These are phyloP conservation scores for Syritta pipiens DNA, from an alignment of 2,888 invertebrate genomes.

Conservation along the genomic window DNA sequence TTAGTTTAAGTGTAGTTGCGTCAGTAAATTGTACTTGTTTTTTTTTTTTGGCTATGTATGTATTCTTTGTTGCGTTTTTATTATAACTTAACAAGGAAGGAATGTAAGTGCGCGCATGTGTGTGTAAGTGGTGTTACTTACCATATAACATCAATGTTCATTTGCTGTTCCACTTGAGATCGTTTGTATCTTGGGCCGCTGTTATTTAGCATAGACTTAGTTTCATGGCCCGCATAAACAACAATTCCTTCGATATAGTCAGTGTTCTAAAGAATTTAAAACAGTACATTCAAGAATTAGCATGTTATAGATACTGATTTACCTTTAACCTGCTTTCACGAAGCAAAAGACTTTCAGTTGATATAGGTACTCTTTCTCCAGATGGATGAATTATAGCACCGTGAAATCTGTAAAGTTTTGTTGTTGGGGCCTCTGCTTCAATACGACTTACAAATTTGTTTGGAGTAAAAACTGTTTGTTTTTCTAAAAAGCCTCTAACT, in stretches of 20 bases:
- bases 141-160: slow-evolving; percentile 98
- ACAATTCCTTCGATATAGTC: slow-evolving; percentile 98
- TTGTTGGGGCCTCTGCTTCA: slow-evolving; percentile 96
- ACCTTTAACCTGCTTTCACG: slow-evolving; percentile 92
- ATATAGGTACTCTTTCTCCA: slow-evolving; percentile 88
- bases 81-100: too few species aligned
- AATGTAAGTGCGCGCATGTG: too few species aligned
- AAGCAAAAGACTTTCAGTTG: slow-evolving; percentile 93
- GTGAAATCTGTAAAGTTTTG: slow-evolving; percentile 96
- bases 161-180: slow-evolving; percentile 93
- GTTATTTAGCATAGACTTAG: slow-evolving; percentile 98
- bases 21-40: not conserved
- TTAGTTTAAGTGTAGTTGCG: too few species aligned
- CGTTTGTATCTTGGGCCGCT: slow-evolving; percentile 96
- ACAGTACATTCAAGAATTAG: not conserved
- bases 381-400: slow-evolving; percentile 91
- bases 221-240: slow-evolving; percentile 98
- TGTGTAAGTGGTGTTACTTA: slow-evolving; percentile 86
- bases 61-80: too few species aligned
- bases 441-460: slow-evolving; percentile 90
- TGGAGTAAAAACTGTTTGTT: slow-evolving; percentile 88
- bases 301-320: not conserved
- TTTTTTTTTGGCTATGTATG: slow-evolving; percentile 1
- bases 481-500: slow-evolving; percentile 78
- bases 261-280: slow-evolving; percentile 85